Conservation (phyloP, 1,140 invertebrate species). For the Euglossa dilemma region DNA sequence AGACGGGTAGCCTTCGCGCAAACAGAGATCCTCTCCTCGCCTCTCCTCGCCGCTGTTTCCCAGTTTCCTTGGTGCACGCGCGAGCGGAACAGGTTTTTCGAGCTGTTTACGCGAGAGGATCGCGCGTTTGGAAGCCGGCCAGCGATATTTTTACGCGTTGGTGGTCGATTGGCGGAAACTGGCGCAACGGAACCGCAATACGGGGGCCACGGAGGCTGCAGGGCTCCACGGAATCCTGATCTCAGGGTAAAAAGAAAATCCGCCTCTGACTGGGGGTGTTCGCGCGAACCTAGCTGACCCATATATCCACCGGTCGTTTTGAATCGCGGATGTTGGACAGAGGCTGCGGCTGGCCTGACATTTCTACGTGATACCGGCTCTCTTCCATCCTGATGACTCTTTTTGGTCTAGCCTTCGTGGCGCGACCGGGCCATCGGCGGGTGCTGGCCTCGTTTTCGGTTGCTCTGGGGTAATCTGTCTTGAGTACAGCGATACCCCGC, state of each 20-base stretch:
- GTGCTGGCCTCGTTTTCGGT: slow-evolving; percentile 5
- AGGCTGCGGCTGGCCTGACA: background rate
- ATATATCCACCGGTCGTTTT: slow-evolving; percentile 33
- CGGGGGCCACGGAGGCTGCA: slow-evolving; percentile 16
- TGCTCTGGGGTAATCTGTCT: background rate
- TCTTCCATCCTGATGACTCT: no score
- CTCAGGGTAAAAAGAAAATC: slow-evolving; percentile 21
- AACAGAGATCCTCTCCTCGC: background rate
- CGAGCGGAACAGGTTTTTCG: slow-evolving; percentile 44
- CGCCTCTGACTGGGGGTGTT: background rate
- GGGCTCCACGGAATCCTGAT: background rate
- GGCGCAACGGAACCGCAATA: slow-evolving; percentile 59
- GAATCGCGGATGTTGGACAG: background rate
- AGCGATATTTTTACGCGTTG: slow-evolving; percentile 69
- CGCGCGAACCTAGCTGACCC: background rate
- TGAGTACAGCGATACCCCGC: no score
- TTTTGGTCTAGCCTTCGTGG: background rate
- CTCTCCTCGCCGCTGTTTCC: background rate
- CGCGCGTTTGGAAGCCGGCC: slow-evolving; percentile 64
- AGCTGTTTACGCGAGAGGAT: slow-evolving; percentile 66
- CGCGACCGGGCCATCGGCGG: background rate
- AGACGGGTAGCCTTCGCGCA: background rate
- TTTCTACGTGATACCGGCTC: background rate
- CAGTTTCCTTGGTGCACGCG: slow-evolving; percentile 1
- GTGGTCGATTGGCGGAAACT: slow-evolving; percentile 52